These are phyloP conservation scores for Macrostomum cliftonense DNA, from an alignment of 2,888 invertebrate genomes.

Conservation along the genomic window DNA sequence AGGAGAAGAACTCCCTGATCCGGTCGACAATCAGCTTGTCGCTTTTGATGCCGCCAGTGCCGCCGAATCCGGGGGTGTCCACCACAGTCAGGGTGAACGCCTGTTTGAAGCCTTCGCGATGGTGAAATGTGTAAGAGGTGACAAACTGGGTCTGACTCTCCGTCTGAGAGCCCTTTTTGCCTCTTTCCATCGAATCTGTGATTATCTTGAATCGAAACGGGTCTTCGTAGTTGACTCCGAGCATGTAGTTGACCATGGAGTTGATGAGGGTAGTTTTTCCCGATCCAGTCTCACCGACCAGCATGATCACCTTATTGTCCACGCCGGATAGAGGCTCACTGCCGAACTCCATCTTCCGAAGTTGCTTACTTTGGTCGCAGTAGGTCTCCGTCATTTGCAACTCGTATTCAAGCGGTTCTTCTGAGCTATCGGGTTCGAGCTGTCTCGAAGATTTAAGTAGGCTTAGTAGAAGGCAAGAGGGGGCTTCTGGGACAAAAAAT, in stretches of 20 bases:
- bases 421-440: too few relatives aligned
- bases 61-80: slow-evolving; percentile 6
- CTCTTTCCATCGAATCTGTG: not conserved
- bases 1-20: slow-evolving; percentile 3
- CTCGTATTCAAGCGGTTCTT: too few relatives aligned
- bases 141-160: slow-evolving; percentile 1
- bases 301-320: too few relatives aligned
- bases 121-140: slow-evolving; percentile 3
- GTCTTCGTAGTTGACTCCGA: slow-evolving; percentile 6
- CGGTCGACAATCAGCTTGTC: slow-evolving; percentile 4
- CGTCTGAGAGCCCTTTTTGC: not conserved
- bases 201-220: slow-evolving; percentile 3
- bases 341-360: too few relatives aligned
- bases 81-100: slow-evolving; percentile 3
- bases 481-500: too few relatives aligned
- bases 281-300: slow-evolving; percentile 5
- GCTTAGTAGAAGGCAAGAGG: too few relatives aligned
- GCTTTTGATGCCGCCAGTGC: slow-evolving; percentile 5
- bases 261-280: slow-evolving; percentile 7
- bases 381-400: too few relatives aligned
- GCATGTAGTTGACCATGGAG: slow-evolving; percentile 4
- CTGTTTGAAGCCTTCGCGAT: slow-evolving; percentile 1
- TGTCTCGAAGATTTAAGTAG: too few relatives aligned
- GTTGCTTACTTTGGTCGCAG: too few relatives aligned
- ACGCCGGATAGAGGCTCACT: too few relatives aligned